These are phyloP conservation scores for Sebastes hubbsi DNA, from an alignment of 2,797 vertebrate genomes.

Conservation along the genomic window DNA sequence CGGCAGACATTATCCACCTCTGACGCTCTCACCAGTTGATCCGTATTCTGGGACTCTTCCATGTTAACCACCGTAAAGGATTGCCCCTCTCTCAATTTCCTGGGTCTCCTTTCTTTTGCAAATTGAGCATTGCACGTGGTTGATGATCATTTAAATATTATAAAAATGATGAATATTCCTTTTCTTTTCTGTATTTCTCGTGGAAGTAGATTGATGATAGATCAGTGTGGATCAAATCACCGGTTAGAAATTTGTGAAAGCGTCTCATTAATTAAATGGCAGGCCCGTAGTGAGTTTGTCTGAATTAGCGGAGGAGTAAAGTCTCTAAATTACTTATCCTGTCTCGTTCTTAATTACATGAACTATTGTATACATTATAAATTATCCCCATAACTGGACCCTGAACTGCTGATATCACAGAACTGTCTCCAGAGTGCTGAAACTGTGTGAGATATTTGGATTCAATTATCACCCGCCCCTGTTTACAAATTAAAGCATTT, in stretches of 20 bases:
- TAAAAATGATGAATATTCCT: slow-evolving; percentile 39
- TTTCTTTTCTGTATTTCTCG: slow-evolving; percentile 20
- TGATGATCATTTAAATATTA: slow-evolving; percentile 50
- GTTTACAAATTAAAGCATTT: slow-evolving; percentile 13
- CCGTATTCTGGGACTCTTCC: slow-evolving; percentile 52
- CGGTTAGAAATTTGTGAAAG: slow-evolving; percentile 52
- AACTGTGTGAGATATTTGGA: slow-evolving; percentile 28
- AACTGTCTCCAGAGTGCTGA: slow-evolving; percentile 29
- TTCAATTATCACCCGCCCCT: slow-evolving; percentile 12
- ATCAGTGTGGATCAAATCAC: slow-evolving; percentile 48
- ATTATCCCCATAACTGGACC: slow-evolving; percentile 49
- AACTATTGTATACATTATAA: slow-evolving; percentile 59
- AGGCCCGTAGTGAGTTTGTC: slow-evolving; percentile 48
- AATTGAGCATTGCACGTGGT: slow-evolving; percentile 46
- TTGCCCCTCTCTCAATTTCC: slow-evolving; percentile 33
- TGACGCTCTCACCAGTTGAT: slow-evolving; percentile 60
- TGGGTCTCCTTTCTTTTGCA: slow-evolving; percentile 37
- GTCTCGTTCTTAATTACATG: slow-evolving; percentile 58
- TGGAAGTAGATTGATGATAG: slow-evolving; percentile 43
- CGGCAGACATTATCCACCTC: slow-evolving; percentile 65
- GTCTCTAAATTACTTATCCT: slow-evolving; percentile 52
- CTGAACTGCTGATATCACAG: slow-evolving; percentile 45
- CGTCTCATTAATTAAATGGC: slow-evolving; percentile 50
- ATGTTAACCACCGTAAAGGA: slow-evolving; percentile 46
- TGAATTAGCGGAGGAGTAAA: slow-evolving; percentile 47